Evolutionary conservation across 2,888 invertebrate species (phyloP).

Genomic region (Leptinotarsa peninsularis): DNA sequence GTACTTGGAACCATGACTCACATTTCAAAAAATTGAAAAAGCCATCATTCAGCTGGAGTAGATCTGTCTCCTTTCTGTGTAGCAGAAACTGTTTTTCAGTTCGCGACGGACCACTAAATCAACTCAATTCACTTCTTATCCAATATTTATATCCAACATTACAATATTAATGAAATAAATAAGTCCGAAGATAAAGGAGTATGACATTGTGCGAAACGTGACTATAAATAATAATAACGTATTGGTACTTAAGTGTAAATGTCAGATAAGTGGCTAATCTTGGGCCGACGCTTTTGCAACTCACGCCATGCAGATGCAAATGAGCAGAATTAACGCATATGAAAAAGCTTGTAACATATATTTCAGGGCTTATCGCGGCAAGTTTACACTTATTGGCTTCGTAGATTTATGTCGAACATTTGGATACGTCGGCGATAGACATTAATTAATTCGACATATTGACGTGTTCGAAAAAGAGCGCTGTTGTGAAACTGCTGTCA

Average conservation of each 20-base stretch:
- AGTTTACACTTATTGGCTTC: conserved; percentile 26
- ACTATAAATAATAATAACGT: conserved; percentile 64
- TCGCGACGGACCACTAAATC: conserved; percentile 12
- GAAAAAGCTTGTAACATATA: conserved; percentile 38
- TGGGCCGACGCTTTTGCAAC: conserved; percentile 54
- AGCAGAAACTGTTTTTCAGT: conserved; percentile 19
- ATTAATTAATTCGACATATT: conserved; percentile 57
- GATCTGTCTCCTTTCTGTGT: too few relatives aligned
- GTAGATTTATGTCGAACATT: conserved; percentile 52
- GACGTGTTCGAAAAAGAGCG: conserved; percentile 46
- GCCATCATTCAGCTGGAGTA: too few relatives aligned
- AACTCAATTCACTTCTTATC: conserved; percentile 17
- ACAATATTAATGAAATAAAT: conserved; percentile 27
- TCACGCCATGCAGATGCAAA: conserved; percentile 59
- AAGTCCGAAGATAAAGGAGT: conserved; percentile 29
- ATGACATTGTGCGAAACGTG: conserved; percentile 41
- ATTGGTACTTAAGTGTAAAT: conserved; percentile 63
- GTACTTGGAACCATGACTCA: too few relatives aligned
- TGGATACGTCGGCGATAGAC: conserved; percentile 52
- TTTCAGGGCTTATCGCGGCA: conserved; percentile 31
- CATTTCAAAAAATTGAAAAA: too few relatives aligned
- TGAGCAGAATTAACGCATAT: conserved; percentile 53
- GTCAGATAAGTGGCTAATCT: conserved; percentile 61
- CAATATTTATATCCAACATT: conserved; percentile 21
- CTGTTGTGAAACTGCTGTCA: conserved; percentile 17